Evolutionary conservation across 2,888 invertebrate species (phyloP), one percentile per base, ranked within the genome.

Genomic region (Dryomyza anilis): DNA sequence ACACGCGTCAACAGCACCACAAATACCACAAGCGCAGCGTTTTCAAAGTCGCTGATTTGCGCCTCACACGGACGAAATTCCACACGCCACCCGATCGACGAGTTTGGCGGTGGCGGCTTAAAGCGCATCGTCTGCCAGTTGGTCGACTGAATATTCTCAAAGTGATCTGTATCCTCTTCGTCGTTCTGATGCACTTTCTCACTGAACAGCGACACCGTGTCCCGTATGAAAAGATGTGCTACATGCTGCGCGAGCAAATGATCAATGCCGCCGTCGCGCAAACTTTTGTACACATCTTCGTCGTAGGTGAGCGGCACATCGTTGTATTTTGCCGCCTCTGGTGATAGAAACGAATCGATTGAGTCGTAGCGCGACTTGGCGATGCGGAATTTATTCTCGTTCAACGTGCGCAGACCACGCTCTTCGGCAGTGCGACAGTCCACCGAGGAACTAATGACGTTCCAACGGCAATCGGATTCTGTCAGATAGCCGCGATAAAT

Each of bases 41-140:
- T 99, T 85, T 99, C 99, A 85, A 99, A 99, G 85, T 99, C 98
- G 0, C 99, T 98, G 73, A 99, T 88, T 84, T 99, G 99, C 21
- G 96, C 94, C 85, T 96, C 97, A 82, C 98, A 98, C 46, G 99
- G 98, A 29, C 99, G 89, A 86, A 99, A 99, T 86, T 99, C 99
- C 1, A 99, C 99, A 72, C 99, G 88, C 99, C 99, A 99, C 39
- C 99, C 99, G 77, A 99, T 99, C 57, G 94, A 87, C 8, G 96
- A 95, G 81, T 96, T 91, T 16, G 98, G 97, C 25, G 97, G 96
- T 48, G 98, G 98, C 30, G 98, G 98, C 85, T 99, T 99, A 85
- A 99, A 99, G 45, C 96, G 87, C 96, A 98, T 96, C 33, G 97
- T 96, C 85, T 98, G 98, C 98, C 98, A 98, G 85, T 98, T 98